Base-by-base conservation (phyloP, 2,888 invertebrate species). In the Abrostola triplasia region DNA sequence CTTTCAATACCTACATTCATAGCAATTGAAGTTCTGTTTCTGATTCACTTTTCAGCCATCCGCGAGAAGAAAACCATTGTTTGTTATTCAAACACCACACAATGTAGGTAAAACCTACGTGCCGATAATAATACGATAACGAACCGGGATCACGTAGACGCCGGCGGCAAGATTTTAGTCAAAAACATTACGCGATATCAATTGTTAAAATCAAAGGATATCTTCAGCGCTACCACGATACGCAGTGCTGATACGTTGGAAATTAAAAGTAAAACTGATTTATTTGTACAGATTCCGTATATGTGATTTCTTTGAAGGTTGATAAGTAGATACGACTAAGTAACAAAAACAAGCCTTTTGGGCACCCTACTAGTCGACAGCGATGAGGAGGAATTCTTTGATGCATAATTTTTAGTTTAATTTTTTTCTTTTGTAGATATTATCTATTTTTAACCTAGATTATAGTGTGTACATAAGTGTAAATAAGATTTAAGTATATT, bases 171-270 rank as follows among this genome's bases (percentile, higher is more conserved):
- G 65, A 67, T 70, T 55, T 24, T 49, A 37, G 59, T 41, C 47
- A 42, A 48, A 67, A 61, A 71, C 62, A 62, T 51, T 56, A 44
- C 7, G 40, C 36, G 47, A 7, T 79, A 79, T 79, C 77, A 70
- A 48, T 67, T 70, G 53, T 65, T 60, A 49, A 66, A 79, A 81
- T 81, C 81, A 70, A 66, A 79, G 49, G 51, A 67, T 70, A 70
- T 71, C 56, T 76, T 73, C 70, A 70, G 71, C 70, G 81, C 79
- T 79, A 79, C 81, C 71, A 77, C 41, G 70, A 81, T 81, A 79
- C 79, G 77, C 79, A 65, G 35, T 7, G n/a, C 36, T 59, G 73
- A 70, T 76, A 64, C 42, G 11, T 37, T 12, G 13, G 40, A 12
- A 24, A 62, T 62, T 63, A n/a, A 54, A 66, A 55, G 62, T 50